Evolutionary conservation across 2,113 vertebrate genomes (phyloP), one percentile per base, ranked within the genome.

Genomic region (Bujurquina vittata): DNA sequence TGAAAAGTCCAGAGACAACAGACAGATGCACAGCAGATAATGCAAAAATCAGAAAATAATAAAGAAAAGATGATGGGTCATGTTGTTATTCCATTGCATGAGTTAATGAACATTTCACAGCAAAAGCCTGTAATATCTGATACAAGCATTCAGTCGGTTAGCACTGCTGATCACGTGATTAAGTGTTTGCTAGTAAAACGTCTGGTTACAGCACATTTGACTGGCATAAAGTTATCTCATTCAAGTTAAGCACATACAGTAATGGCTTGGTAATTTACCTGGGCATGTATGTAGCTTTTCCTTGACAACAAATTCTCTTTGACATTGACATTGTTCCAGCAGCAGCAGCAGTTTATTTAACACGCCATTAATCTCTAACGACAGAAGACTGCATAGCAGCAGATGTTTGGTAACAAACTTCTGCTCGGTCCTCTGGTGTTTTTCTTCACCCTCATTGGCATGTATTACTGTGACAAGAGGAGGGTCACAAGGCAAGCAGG

Each of bases 401-500:
- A 96, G 94, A 95, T 96, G 95, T 95, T 95, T 92, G 90, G 88
- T 89, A 94, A 91, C 93, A 92, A 91, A 94, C 90, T 90, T 91
- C 86, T 88, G 92, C 83, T 87, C 54, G 12, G 75, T 78, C 87
- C 67, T 79, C 77, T 54, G 22, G 60, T 80, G 91, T 83, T 87
- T 88, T 84, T 91, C 87, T 92, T 91, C 88, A 89, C 88, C 87
- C 88, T 92, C 89, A 72, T 88, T 83, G 87, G 87, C 91, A 78
- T 81, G 87, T 77, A 58, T 88, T 84, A 87, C 62, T 49, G 65
- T 62, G 75, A 92, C 84, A 88, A 88, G 77, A 81, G 26, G 73
- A 89, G 82, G 74, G 77, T 90, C 86, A 52, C 17, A 33, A 88
- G 73, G 84, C 57, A 81, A 83, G 77, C 43, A 23, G 78, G 40